A percentile compares a stretch with the other conserved stretches of the same genome.
Conservation (phyloP, 1,140 invertebrate genomes). For the Bursaphelenchus mucronatus region DNA sequence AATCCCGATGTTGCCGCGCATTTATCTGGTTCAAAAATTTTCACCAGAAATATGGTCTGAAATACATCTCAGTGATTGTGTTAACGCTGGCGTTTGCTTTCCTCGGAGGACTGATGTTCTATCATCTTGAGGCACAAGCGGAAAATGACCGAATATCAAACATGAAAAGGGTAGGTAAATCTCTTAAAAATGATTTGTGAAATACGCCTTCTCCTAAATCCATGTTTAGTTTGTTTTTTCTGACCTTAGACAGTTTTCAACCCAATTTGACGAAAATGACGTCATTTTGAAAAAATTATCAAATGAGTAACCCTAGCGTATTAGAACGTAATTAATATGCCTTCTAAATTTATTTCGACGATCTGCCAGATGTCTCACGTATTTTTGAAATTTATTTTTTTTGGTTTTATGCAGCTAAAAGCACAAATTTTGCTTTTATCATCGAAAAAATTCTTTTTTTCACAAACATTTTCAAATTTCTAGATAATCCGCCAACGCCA, state of each 20-base stretch:
- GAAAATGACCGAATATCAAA: conserved; percentile 2
- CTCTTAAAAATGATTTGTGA: background rate
- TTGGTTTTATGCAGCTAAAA: no score
- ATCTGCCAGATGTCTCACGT: background rate
- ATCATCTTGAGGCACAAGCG: conserved; percentile 23
- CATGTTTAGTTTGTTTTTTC: no score
- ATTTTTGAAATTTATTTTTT: background rate
- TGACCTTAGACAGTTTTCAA: background rate
- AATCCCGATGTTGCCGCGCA: no score
- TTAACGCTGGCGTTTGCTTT: conserved; percentile 28
- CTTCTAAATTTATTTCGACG: background rate
- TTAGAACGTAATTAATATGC: no score
- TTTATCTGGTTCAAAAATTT: conserved; percentile 15
- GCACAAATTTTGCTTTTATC: no score
- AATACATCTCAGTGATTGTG: conserved; percentile 21
- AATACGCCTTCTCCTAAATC: conserved; percentile 7
- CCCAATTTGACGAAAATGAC: background rate
- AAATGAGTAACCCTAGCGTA: background rate
- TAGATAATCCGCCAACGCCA: no score
- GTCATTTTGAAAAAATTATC: conserved; percentile 1
- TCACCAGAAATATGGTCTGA: conserved; percentile 17
- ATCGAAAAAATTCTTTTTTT: no score
- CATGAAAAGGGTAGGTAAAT: background rate
- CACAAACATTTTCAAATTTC: no score
- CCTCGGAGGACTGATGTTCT: conserved; percentile 31